A percentile compares a stretch with the other conserved stretches of the same genome.
These are phyloP conservation scores for Lutraria rhynchaena DNA, from an alignment of 1,140 invertebrate genomes.

Conservation along the genomic window DNA sequence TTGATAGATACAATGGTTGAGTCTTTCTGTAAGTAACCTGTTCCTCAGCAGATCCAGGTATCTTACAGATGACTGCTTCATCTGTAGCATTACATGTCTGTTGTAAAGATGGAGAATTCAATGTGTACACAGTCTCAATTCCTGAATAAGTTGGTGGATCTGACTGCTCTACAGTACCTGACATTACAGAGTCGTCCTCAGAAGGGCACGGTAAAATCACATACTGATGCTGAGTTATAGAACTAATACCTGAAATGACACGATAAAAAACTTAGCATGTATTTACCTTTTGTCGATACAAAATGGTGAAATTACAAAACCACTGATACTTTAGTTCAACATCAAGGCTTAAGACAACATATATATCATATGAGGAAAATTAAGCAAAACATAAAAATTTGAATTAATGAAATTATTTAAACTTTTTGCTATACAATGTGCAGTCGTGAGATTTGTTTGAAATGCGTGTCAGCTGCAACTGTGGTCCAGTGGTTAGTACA, in stretches of 20 bases:
- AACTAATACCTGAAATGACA: background rate
- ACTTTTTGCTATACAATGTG: too few species aligned
- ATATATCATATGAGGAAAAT: too few species aligned
- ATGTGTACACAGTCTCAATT: constrained; percentile 15
- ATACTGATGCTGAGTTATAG: constrained; percentile 21
- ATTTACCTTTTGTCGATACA: too few species aligned
- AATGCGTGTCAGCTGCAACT: too few species aligned
- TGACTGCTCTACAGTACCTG: background rate
- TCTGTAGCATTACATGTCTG: background rate
- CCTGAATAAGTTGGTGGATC: constrained; percentile 1
- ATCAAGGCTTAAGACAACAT: too few species aligned
- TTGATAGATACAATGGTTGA: background rate
- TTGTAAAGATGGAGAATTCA: constrained; percentile 10
- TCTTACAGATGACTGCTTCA: background rate
- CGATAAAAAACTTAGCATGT: too few species aligned
- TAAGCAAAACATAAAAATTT: too few species aligned
- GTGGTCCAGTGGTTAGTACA: too few species aligned
- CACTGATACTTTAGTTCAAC: too few species aligned
- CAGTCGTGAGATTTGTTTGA: too few species aligned
- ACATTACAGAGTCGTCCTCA: constrained; percentile 6
- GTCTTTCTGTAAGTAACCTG: background rate
- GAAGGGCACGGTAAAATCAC: constrained; percentile 17
- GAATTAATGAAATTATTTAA: too few species aligned
- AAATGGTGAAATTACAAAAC: too few species aligned
- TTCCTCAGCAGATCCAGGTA: background rate